A percentile compares a stretch with the other conserved stretches of the same genome.
These are phyloP conservation scores for Ditula angustiorana DNA, from an alignment of 2,888 invertebrate species.

Conservation along the genomic window DNA sequence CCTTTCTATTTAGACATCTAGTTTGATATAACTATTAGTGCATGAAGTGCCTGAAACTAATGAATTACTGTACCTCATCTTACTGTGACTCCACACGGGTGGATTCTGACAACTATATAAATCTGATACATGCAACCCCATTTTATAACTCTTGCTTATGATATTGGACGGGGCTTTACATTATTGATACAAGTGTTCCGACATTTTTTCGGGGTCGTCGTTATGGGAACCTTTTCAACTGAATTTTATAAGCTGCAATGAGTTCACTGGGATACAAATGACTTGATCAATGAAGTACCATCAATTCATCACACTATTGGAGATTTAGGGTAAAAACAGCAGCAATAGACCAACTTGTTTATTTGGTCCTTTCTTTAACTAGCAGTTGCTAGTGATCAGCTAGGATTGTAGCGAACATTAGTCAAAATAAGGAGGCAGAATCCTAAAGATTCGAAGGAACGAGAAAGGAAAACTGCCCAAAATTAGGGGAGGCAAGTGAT, in stretches of 20 bases:
- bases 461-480: too few species aligned
- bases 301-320: too few species aligned
- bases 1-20: too few species aligned
- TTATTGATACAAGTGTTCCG: constrained; percentile 39
- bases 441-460: too few species aligned
- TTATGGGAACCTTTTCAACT: constrained; percentile 14
- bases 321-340: too few species aligned
- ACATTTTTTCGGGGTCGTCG: constrained; percentile 13
- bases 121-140: constrained; percentile 39
- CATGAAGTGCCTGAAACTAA: neutral
- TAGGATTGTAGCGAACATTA: too few species aligned
- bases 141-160: constrained; percentile 39
- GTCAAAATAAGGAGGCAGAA: too few species aligned
- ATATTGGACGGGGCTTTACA: constrained; percentile 38
- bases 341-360: too few species aligned
- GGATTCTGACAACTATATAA: constrained; percentile 39
- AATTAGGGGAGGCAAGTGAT: too few species aligned
- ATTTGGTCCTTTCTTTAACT: too few species aligned
- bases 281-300: neutral
- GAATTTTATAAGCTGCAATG: constrained; percentile 16
- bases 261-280: neutral
- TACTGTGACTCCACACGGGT: constrained; percentile 17
- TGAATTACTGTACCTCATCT: neutral
- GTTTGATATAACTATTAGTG: neutral
- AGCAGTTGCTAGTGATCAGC: too few species aligned